Conservation (phyloP, 2,888 invertebrate genomes). For the Carcina quercana region DNA sequence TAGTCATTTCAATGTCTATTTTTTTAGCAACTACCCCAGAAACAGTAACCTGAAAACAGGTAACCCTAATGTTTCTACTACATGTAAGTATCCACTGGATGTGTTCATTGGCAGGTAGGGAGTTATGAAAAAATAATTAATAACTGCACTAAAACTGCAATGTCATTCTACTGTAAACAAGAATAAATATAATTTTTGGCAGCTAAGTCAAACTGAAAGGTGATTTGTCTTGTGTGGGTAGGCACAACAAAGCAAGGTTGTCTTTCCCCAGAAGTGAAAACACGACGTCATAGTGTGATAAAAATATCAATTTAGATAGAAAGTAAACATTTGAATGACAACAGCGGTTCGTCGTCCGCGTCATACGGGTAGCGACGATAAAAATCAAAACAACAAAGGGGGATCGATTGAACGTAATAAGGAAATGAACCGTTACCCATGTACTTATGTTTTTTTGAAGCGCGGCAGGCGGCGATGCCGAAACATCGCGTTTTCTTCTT, state of each 20-base stretch:
- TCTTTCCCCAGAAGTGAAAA: slow-evolving; percentile 22
- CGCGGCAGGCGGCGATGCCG: slow-evolving; percentile 37
- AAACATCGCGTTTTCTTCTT: slow-evolving; percentile 56
- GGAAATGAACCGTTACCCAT: slow-evolving; percentile 58
- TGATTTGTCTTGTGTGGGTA: too few species aligned
- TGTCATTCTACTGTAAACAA: too few species aligned
- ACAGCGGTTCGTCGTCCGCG: slow-evolving; percentile 18
- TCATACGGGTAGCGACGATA: slow-evolving; percentile 20
- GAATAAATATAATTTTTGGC: too few species aligned
- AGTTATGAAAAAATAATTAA: too few species aligned
- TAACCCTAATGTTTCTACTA: too few species aligned
- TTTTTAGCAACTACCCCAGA: too few species aligned
- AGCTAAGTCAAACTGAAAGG: too few species aligned
- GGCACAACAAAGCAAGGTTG: slow-evolving; percentile 13
- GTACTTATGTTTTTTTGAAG: slow-evolving; percentile 59
- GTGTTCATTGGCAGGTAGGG: too few species aligned
- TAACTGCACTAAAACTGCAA: too few species aligned
- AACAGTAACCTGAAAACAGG: too few species aligned
- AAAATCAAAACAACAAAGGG: slow-evolving; percentile 37
- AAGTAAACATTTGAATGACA: slow-evolving; percentile 18
- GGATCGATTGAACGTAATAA: slow-evolving; percentile 37
- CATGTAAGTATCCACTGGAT: too few species aligned
- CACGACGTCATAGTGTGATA: slow-evolving; percentile 20
- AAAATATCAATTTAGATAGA: slow-evolving; percentile 27
- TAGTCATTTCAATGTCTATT: too few species aligned